phyloP scores from a whole-genome alignment of 2,113 vertebrate genomes.

The Eublepharis macularius region DNA sequence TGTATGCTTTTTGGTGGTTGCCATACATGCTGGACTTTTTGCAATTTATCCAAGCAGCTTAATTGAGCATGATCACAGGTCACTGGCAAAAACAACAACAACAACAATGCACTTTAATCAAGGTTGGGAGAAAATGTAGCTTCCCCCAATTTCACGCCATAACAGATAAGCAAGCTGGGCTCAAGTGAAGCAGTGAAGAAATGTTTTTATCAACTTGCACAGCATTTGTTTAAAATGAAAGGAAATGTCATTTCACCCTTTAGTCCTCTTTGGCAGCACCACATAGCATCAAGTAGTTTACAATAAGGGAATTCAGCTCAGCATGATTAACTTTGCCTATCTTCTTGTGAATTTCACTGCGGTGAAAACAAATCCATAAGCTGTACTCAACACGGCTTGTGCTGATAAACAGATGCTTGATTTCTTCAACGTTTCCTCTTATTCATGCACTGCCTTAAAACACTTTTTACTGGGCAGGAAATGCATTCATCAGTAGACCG shows the following conservation, averaged over 20 bases:
- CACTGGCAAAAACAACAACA: too few relatives aligned
- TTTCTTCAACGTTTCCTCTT: background rate
- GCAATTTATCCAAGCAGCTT: background rate
- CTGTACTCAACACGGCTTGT: background rate
- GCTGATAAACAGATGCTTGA: background rate
- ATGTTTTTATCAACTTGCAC: background rate
- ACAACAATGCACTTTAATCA: slow-evolving; percentile 2
- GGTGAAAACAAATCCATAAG: background rate
- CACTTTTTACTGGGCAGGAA: background rate
- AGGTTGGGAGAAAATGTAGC: background rate
- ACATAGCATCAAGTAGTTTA: background rate
- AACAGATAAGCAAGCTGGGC: background rate
- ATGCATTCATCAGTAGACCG: background rate
- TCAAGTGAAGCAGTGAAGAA: background rate
- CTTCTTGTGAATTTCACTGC: background rate
- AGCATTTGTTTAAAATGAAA: background rate
- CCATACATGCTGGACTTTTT: background rate
- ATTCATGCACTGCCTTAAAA: background rate
- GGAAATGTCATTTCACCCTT: background rate
- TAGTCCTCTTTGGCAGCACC: background rate
- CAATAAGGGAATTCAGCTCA: background rate
- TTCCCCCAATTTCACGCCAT: background rate
- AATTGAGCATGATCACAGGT: slow-evolving; percentile 24
- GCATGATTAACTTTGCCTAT: background rate
- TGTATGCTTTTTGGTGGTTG: background rate